A percentile compares a stretch with the other conserved stretches of the same genome.
These are phyloP conservation scores for Actinernus sp. DNA, from an alignment of 92 coral and sea anemone species.

Conservation along the genomic window DNA sequence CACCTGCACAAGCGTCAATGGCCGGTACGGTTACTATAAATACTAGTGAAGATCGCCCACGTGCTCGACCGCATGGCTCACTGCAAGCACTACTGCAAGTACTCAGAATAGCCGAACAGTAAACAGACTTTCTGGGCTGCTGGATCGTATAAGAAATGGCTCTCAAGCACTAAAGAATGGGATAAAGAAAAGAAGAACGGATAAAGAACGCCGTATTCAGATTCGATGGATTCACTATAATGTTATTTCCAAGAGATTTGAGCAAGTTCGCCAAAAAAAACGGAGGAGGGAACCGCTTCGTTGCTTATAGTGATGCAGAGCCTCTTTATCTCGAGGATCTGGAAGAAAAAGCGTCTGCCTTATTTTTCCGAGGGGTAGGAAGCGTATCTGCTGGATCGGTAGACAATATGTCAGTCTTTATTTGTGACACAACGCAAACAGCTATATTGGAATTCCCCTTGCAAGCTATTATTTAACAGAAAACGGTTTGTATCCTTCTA, in stretches of 20 bases:
- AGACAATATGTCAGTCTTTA: slow-evolving; percentile 35
- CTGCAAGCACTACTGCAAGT: slow-evolving; percentile 1
- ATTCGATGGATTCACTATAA: slow-evolving; percentile 41
- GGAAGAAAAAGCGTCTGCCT: slow-evolving; percentile 39
- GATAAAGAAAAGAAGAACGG: slow-evolving; percentile 27
- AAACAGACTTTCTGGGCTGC: slow-evolving; percentile 27
- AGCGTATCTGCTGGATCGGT: slow-evolving; percentile 57
- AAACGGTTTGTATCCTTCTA: slow-evolving; percentile 57
- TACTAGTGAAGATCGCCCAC: slow-evolving; percentile 2
- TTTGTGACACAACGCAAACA: slow-evolving; percentile 66
- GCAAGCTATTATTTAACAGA: slow-evolving; percentile 33
- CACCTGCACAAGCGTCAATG: too few relatives aligned
- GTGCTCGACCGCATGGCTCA: slow-evolving; percentile 3
- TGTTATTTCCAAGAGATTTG: slow-evolving; percentile 1
- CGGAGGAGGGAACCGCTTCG: slow-evolving; percentile 58
- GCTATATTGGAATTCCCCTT: slow-evolving; percentile 37
- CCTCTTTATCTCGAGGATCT: slow-evolving; percentile 45
- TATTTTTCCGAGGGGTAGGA: slow-evolving; percentile 49
- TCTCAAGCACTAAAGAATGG: slow-evolving; percentile 6
- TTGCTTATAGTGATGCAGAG: slow-evolving; percentile 33
- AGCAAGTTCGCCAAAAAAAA: slow-evolving; percentile 33
- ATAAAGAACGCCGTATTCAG: slow-evolving; percentile 49
- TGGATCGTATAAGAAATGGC: slow-evolving; percentile 15
- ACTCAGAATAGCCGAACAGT: background rate
- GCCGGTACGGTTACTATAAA: too few relatives aligned